Base-by-base conservation (phyloP, 2,797 vertebrate genomes). In the Lutjanus argentimaculatus region DNA sequence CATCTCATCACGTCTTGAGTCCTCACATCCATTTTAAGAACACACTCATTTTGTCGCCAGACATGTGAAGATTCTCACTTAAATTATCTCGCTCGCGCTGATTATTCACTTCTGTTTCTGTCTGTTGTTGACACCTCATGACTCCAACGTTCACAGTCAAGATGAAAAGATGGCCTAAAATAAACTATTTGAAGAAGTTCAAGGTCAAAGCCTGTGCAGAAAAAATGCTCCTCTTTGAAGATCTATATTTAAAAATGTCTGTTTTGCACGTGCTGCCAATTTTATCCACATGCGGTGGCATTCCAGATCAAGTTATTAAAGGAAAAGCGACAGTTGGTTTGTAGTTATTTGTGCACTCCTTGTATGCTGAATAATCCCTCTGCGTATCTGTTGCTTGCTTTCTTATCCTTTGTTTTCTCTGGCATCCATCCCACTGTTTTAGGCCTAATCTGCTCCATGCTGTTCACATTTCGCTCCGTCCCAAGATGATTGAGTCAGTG, bases 291-390 rank as follows among this genome's bases (percentile, higher is more conserved):
- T 25, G 53, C 63, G n/a, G 42, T 67, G 69, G 76, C 72, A 66
- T 66, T 75, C 64, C 77, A 82, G 74, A 88, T 85, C 62, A 82
- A 79, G 82, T 80, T 92, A 91, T 91, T 88, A 91, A 89, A 85
- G 70, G 89, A 84, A 88, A 83, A 89, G 85, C 75, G 89, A 91
- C 91, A 92, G 89, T 89, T 92, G 89, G 90, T 88, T 88, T 86
- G 88, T 83, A 85, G 87, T 84, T 91, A 89, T 91, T 88, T 91
- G 87, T 87, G 85, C 82, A 36, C 88, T 88, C 75, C 7, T 75
- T 88, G 85, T 84, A 85, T 88, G 88, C 73, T 83, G 80, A 84
- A 78, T 91, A 93, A 89, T 91, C 86, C 87, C 30, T 80, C 78
- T 68, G 85, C 78, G 75, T 90, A 86, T 91, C 87, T 88, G 87